Conservation (phyloP, 2,888 invertebrate species). For the Pseudococcus viburni region DNA sequence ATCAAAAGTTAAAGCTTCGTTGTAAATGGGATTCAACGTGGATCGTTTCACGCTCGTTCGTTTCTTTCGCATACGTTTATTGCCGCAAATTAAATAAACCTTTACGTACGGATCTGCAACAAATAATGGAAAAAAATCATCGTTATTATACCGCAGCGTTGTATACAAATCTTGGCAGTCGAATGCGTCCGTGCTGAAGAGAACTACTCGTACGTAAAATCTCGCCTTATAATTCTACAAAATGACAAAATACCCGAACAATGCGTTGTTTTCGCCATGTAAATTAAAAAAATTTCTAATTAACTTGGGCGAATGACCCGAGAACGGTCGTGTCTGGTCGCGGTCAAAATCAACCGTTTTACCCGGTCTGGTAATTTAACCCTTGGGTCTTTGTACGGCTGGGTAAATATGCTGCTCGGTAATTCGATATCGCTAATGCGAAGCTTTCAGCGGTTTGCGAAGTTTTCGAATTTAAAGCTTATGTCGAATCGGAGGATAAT, state of each 20-base stretch:
- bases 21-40: slow-evolving; percentile 90
- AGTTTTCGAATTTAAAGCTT: background rate
- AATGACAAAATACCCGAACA: background rate
- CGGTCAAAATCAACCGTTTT: background rate
- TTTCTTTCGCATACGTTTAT: slow-evolving; percentile 92
- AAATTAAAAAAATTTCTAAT: slow-evolving; percentile 45
- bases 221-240: background rate
- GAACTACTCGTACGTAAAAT: background rate
- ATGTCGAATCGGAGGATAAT: background rate
- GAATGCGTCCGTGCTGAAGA: background rate
- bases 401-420: background rate
- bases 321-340: background rate
- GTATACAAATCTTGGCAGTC: background rate
- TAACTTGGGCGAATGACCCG: slow-evolving; percentile 34
- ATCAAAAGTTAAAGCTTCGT: slow-evolving; percentile 94
- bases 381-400: slow-evolving; percentile 9
- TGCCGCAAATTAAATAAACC: slow-evolving; percentile 88
- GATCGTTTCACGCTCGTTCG: slow-evolving; percentile 92
- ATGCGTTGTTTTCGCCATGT: background rate
- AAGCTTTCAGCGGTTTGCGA: background rate
- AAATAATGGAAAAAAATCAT: background rate
- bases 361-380: background rate
- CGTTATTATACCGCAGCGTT: background rate
- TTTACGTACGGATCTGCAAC: slow-evolving; percentile 94
- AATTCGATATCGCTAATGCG: background rate